A percentile compares a stretch with the other conserved stretches of the same genome.
Evolutionary conservation across 2,113 vertebrate genomes (phyloP).

Genomic region (Conger conger): DNA sequence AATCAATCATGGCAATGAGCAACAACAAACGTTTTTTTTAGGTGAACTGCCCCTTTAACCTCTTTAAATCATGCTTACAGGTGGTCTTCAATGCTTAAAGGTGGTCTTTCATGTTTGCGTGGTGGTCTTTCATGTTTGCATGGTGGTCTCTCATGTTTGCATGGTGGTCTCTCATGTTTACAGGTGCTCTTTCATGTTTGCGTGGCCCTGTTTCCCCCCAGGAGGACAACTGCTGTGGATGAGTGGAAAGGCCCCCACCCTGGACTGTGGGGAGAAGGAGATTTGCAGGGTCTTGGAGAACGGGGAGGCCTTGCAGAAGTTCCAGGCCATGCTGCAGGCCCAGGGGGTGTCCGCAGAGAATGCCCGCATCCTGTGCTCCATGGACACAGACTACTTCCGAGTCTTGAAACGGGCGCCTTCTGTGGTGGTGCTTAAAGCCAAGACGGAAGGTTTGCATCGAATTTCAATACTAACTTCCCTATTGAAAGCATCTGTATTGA

Average conservation of each 20-base stretch:
- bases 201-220: conserved; percentile 37
- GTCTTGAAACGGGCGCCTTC: conserved; percentile 60
- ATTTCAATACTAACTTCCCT: not conserved
- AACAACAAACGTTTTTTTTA: too few species aligned
- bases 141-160: not conserved
- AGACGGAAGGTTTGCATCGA: conserved; percentile 52
- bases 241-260: conserved; percentile 41
- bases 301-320: conserved; percentile 68
- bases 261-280: conserved; percentile 50
- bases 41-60: too few species aligned
- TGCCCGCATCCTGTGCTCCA: conserved; percentile 65
- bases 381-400: conserved; percentile 56
- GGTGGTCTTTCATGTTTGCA: not conserved
- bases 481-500: not conserved
- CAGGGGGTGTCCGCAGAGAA: conserved; percentile 71
- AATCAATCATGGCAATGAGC: too few species aligned
- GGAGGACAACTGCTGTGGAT: conserved; percentile 75
- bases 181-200: too few species aligned
- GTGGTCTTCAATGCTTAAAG: too few species aligned
- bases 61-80: too few species aligned
- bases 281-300: conserved; percentile 62
- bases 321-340: conserved; percentile 75
- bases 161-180: not conserved
- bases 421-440: conserved; percentile 57
- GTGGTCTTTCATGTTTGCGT: too few species aligned